Evolutionary conservation across 2,888 invertebrate genomes (phyloP).

Genomic region (Zhuqinia jingwanae): DNA sequence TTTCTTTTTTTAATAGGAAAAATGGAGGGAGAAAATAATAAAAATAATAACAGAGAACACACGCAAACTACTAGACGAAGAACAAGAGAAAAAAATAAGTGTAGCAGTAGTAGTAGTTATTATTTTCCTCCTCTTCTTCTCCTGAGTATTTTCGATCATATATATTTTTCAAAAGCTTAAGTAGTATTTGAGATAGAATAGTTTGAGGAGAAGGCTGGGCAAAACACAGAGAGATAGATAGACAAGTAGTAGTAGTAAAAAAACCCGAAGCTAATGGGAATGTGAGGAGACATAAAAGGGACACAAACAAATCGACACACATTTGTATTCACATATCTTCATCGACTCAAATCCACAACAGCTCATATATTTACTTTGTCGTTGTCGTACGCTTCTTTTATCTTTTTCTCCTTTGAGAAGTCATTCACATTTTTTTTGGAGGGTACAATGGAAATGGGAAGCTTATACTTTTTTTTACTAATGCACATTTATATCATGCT

Average conservation of each 20-base stretch:
- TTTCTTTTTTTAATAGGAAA: conserved; percentile 15
- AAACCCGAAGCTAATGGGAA: conserved; percentile 69
- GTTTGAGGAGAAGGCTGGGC: conserved; percentile 5
- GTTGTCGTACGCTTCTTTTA: conserved; percentile 67
- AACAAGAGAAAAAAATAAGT: conserved; percentile 32
- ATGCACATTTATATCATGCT: conserved; percentile 31
- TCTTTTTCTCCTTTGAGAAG: conserved; percentile 47
- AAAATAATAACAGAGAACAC: conserved; percentile 66
- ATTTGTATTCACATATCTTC: conserved; percentile 70
- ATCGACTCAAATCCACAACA: conserved; percentile 71
- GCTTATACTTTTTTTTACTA: background rate
- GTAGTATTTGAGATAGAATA: conserved; percentile 50
- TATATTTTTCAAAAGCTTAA: conserved; percentile 55
- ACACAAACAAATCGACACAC: conserved; percentile 70
- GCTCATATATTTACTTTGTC: conserved; percentile 70
- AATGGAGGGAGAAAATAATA: background rate
- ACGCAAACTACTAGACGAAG: conserved; percentile 47
- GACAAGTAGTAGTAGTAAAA: conserved; percentile 19
- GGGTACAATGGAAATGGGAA: background rate
- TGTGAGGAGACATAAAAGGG: conserved; percentile 69
- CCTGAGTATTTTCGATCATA: conserved; percentile 52
- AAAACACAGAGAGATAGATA: background rate
- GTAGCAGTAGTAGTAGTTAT: no score
- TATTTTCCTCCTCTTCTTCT: background rate
- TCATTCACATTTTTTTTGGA: conserved; percentile 35